phyloP scores from a whole-genome alignment of 2,113 vertebrate species.

The Calonectris borealis region DNA sequence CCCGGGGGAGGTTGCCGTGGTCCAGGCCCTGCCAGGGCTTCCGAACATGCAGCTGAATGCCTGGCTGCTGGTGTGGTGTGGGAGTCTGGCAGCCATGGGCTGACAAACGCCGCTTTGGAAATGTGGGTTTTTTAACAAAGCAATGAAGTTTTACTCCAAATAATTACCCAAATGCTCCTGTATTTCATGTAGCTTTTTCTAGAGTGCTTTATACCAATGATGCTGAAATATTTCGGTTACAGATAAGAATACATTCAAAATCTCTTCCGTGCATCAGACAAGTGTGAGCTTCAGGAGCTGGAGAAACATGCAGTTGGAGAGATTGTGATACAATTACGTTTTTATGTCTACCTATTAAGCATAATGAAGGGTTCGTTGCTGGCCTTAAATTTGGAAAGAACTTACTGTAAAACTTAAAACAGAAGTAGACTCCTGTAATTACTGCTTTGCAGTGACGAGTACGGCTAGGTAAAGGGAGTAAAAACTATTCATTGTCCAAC shows the following conservation, averaged over 20 bases:
- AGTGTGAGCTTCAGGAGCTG: constrained; percentile 11
- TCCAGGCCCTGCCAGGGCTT: background rate
- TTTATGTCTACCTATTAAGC: constrained; percentile 70
- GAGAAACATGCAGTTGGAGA: background rate
- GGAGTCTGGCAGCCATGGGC: background rate
- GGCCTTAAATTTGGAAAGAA: constrained; percentile 67
- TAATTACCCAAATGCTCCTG: background rate
- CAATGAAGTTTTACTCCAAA: background rate
- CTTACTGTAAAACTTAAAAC: constrained; percentile 68
- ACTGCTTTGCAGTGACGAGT: constrained; percentile 20
- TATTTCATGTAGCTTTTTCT: background rate
- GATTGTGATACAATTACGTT: constrained; percentile 50
- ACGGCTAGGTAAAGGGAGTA: background rate
- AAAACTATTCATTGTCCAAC: constrained; percentile 60
- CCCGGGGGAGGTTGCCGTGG: background rate
- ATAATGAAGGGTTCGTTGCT: constrained; percentile 62
- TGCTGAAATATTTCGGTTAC: background rate
- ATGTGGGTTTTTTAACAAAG: background rate
- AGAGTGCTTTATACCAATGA: background rate
- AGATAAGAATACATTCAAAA: background rate
- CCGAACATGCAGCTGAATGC: background rate
- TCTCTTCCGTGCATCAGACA: constrained; percentile 4
- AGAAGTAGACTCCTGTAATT: constrained; percentile 63
- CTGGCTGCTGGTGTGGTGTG: background rate
- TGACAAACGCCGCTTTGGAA: background rate